Conservation (phyloP, 2,888 invertebrate species). For the Caenorhabditis sp. region DNA sequence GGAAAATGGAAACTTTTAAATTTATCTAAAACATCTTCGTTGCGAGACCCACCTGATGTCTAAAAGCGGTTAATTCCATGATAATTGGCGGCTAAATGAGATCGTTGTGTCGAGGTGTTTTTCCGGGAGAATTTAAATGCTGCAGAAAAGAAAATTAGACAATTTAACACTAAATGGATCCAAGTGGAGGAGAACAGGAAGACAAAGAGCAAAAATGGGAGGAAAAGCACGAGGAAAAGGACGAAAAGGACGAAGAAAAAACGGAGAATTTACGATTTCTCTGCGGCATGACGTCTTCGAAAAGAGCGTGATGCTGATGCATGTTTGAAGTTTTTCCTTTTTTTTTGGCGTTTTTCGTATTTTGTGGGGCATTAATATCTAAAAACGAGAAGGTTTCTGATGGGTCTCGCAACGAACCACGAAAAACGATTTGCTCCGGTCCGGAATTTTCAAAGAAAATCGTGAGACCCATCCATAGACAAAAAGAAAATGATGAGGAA, state of each 20-base stretch:
- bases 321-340: constrained; percentile 15
- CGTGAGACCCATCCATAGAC: no score
- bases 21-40: no score
- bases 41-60: constrained; percentile 53
- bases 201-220: no score
- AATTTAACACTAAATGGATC: background rate
- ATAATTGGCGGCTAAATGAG: constrained; percentile 44
- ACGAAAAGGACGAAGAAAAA: constrained; percentile 14
- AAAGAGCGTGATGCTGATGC: constrained; percentile 16
- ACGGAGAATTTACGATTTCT: constrained; percentile 23
- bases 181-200: background rate
- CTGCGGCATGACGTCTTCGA: constrained; percentile 27
- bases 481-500: no score
- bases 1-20: constrained; percentile 16
- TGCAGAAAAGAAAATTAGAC: no score
- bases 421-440: no score
- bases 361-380: constrained; percentile 53
- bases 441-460: no score
- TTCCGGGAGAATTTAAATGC: background rate
- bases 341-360: no score
- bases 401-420: no score
- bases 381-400: no score
- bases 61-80: constrained; percentile 68
- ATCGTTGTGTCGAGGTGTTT: constrained; percentile 39
- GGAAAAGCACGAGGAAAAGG: background rate